Percentiles rank a stretch among this genome's conserved stretches.
Conservation (phyloP, 2,888 invertebrate species). For the Liopterus haemorrhoidalis region DNA sequence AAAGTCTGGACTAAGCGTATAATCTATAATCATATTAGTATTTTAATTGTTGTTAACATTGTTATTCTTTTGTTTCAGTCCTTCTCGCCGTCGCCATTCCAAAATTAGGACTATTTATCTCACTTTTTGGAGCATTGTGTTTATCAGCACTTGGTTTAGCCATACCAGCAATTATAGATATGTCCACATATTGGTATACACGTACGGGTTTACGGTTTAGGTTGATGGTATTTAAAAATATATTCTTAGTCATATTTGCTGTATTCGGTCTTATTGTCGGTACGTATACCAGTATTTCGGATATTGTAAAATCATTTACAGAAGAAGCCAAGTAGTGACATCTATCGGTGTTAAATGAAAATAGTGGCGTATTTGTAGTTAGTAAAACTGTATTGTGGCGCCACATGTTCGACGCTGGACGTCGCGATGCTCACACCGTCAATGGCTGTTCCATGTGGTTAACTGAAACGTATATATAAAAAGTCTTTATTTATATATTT, state of each 20-base stretch:
- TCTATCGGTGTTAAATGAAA: too few relatives aligned
- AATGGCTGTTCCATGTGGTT: too few relatives aligned
- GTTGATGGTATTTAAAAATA: conserved; percentile 50
- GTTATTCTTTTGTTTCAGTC: conserved; percentile 54
- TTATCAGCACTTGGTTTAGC: conserved; percentile 82
- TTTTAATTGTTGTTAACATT: conserved; percentile 10
- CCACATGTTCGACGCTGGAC: too few relatives aligned
- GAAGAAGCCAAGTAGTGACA: too few relatives aligned
- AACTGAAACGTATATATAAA: too few relatives aligned
- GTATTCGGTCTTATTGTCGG: conserved; percentile 60
- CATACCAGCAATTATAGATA: conserved; percentile 84
- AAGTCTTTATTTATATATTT: too few relatives aligned
- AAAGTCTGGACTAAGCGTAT: conserved; percentile 2
- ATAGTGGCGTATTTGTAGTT: too few relatives aligned
- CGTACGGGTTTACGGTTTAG: conserved; percentile 49
- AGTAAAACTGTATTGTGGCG: too few relatives aligned
- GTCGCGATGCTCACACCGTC: too few relatives aligned
- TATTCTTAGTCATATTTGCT: conserved; percentile 54
- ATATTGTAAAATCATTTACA: conserved; percentile 53
- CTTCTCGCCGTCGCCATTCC: conserved; percentile 79
- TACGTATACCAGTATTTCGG: conserved; percentile 57
- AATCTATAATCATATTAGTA: conserved; percentile 2
- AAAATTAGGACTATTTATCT: conserved; percentile 72
- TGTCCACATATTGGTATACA: conserved; percentile 73
- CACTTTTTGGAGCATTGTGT: conserved; percentile 82